Evolutionary conservation across 2,888 invertebrate genomes (phyloP).

Genomic region (Stenoptilia bipunctidactyla): DNA sequence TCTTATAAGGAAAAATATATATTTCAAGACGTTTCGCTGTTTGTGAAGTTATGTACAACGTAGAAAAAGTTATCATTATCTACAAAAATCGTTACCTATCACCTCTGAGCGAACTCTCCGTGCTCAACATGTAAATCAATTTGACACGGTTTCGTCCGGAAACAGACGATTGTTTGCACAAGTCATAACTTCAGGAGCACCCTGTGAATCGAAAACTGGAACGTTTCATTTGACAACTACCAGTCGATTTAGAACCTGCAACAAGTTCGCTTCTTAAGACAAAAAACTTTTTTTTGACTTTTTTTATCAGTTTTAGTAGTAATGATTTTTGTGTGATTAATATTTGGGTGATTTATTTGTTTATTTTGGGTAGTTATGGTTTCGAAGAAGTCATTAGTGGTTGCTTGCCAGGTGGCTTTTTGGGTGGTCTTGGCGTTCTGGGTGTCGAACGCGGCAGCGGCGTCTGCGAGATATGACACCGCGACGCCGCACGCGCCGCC

Average conservation of each 20-base stretch:
- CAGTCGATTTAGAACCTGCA: slow-evolving; percentile 39
- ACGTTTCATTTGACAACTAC: slow-evolving; percentile 28
- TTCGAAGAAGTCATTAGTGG: slow-evolving; percentile 28
- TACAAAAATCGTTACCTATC: too few relatives aligned
- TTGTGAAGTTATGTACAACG: too few relatives aligned
- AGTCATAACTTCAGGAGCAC: slow-evolving; percentile 44
- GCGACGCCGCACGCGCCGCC: slow-evolving; percentile 54
- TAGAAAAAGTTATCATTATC: too few relatives aligned
- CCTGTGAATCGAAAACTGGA: slow-evolving; percentile 48
- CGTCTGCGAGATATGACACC: slow-evolving; percentile 42
- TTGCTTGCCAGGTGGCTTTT: slow-evolving; percentile 32
- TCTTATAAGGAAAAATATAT: too few relatives aligned
- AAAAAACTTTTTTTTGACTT: slow-evolving; percentile 1
- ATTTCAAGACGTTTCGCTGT: too few relatives aligned
- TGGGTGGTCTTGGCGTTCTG: slow-evolving; percentile 40
- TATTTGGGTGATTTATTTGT: slow-evolving; percentile 3
- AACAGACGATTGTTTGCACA: slow-evolving; percentile 42
- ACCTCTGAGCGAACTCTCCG: slow-evolving; percentile 24
- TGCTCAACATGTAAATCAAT: slow-evolving; percentile 45
- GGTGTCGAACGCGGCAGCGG: slow-evolving; percentile 41
- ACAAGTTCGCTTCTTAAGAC: slow-evolving; percentile 27
- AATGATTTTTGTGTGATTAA: slow-evolving; percentile 4
- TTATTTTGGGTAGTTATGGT: slow-evolving; percentile 20
- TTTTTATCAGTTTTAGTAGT: background rate
- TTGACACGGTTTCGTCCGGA: slow-evolving; percentile 35